These are phyloP conservation scores for Halictus ligatus DNA, from an alignment of 2,888 invertebrate species.

Conservation along the genomic window DNA sequence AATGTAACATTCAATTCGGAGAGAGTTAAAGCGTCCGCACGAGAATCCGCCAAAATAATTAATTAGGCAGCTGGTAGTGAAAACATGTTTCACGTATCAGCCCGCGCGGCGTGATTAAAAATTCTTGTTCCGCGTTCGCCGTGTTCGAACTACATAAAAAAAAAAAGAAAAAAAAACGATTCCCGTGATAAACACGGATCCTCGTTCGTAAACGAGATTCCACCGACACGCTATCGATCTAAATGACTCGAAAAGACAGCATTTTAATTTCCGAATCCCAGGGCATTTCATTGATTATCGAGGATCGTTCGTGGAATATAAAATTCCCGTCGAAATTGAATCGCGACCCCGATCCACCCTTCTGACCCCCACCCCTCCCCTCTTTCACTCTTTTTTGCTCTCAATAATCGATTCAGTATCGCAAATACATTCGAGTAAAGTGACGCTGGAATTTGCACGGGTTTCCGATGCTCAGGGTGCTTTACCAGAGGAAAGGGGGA, in stretches of 20 bases:
- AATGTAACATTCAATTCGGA: background rate
- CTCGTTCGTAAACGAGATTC: background rate
- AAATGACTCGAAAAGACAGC: slow-evolving; percentile 29
- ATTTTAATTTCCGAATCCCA: slow-evolving; percentile 44
- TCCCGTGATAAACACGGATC: background rate
- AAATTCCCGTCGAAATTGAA: slow-evolving; percentile 50
- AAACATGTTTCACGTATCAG: background rate
- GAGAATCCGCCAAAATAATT: background rate
- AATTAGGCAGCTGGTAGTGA: background rate
- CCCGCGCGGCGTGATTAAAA: background rate
- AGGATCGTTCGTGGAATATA: slow-evolving; percentile 41
- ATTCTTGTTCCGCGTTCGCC: background rate
- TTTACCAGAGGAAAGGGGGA: background rate
- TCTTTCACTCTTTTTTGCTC: background rate
- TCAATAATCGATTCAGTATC: slow-evolving; percentile 47
- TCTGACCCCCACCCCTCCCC: no score
- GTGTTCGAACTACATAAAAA: background rate
- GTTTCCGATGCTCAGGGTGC: background rate
- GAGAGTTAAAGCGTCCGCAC: background rate
- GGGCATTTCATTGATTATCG: slow-evolving; percentile 50
- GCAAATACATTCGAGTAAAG: slow-evolving; percentile 20
- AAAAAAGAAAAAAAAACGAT: no score
- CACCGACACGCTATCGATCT: slow-evolving; percentile 8
- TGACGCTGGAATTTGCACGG: slow-evolving; percentile 28
- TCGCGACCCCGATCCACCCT: slow-evolving; percentile 7